Base-by-base conservation (phyloP, 37 sponge, comb jelly and placozoan genomes). In the Cladorhizidae sp. region DNA sequence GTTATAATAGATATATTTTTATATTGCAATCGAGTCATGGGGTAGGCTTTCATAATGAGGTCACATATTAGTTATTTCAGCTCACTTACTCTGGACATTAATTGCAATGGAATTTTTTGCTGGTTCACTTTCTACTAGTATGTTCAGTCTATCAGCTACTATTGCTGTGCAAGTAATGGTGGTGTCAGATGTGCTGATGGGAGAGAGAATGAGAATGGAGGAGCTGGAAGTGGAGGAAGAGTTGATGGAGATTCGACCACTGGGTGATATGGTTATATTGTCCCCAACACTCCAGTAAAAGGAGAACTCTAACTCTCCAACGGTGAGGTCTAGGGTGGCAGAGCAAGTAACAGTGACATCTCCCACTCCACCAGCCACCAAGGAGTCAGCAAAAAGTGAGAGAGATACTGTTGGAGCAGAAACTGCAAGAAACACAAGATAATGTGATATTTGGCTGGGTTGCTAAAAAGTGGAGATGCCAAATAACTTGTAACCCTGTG, bases 271-370 rank as follows among this genome's bases (percentile, higher is more conserved):
- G 21, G 69, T 6, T 28, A 7, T 37, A 31, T 36, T 38, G 3
- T 37, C 69, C 15, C 69, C 29, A 38, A 18, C 39, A 35, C 35
- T 3, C 40, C 39, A 38, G 38, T 5, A 31, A 38, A 38, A 33
- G 39, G 69, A 37, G 39, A 28, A 33, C 39, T 67, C 39, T 8
- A 67, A 21, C 5, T 37, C 15, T 38, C 37, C 69, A 67, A 37
- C 26, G 42, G 75, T 39, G 14, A 12, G 3, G 42, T 56, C 39
- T 36, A 74, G 37, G 5, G 35, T 56, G 36, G 42, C 57, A 56
- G 75, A 29, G 42, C 75, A 74, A 14, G 75, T 74, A 14, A 74
- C 37, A 54, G 56, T 45, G 29, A 45, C 31, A n/a, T 40, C 14
- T 2, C 15, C 21, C 6, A 36, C 28, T 15, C 50, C 72, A 3